Evolutionary conservation across 2,113 vertebrate genomes (phyloP).

Genomic region (Herpetotheres cachinnans): DNA sequence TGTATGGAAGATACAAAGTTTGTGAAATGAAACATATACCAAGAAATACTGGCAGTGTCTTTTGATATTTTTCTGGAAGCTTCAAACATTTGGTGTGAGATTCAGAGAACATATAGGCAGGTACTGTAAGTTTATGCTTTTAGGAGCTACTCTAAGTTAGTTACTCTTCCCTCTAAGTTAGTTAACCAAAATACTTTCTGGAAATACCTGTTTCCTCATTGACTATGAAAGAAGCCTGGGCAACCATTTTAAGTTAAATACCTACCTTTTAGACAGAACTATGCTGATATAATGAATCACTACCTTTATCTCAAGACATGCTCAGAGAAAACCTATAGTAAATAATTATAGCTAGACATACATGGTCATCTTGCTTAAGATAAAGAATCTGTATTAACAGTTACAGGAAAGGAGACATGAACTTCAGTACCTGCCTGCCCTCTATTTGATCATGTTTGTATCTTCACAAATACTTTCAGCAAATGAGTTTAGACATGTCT

Average conservation of each 20-base stretch:
- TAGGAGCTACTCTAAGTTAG: not conserved
- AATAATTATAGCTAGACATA: not conserved
- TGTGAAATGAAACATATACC: not conserved
- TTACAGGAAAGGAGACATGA: not conserved
- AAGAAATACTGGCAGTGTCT: not conserved
- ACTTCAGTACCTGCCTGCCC: not conserved
- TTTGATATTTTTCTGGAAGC: not conserved
- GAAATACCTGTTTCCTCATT: not conserved
- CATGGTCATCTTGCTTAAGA: not conserved
- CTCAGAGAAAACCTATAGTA: not conserved
- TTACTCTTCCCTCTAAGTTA: not conserved
- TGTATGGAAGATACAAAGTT: not conserved
- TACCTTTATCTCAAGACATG: not conserved
- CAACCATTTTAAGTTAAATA: not conserved
- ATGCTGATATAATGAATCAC: not conserved
- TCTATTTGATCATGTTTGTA: not conserved
- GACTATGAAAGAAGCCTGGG: not conserved
- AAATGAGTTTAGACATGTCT: not conserved
- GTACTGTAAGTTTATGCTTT: not conserved
- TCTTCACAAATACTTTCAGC: not conserved
- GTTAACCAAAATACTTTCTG: not conserved
- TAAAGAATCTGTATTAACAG: not conserved
- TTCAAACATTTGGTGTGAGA: not conserved
- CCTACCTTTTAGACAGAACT: not conserved
- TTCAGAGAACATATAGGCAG: not conserved